Conservation (phyloP, 92 coral and sea anemone genomes). For the Diadumene lineata region DNA sequence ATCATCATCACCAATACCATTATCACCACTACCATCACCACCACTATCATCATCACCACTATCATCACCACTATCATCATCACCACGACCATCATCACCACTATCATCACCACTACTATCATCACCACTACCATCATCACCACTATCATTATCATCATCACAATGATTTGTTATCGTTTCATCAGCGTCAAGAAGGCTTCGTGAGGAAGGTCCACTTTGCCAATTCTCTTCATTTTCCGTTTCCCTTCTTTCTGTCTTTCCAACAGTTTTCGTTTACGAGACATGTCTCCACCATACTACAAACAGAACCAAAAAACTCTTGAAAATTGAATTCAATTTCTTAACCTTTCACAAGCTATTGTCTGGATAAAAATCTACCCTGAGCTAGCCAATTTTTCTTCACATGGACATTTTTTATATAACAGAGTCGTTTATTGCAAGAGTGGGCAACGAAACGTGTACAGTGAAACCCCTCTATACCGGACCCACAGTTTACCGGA, state of each 20-base stretch:
- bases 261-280: constrained; percentile 82
- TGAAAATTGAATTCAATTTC: too few species aligned
- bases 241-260: constrained; percentile 93
- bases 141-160: not conserved
- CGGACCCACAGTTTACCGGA: too few species aligned
- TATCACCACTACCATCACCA: not conserved
- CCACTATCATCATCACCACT: not conserved
- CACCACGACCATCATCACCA: not conserved
- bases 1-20: not conserved
- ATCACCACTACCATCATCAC: not conserved
- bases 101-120: not conserved
- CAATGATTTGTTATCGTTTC: constrained; percentile 39
- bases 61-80: not conserved
- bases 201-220: constrained; percentile 92
- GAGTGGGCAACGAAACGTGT: too few species aligned
- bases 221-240: constrained; percentile 89
- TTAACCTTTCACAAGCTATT: too few species aligned
- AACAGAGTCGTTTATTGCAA: too few species aligned
- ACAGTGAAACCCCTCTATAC: too few species aligned
- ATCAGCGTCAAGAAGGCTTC: constrained; percentile 79
- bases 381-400: too few species aligned
- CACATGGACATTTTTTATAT: too few species aligned
- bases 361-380: too few species aligned
- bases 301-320: not conserved
- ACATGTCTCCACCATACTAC: constrained; percentile 95